Evolutionary conservation across 2,797 vertebrate species (phyloP), one percentile per base, ranked within the genome.

Genomic region (Chaetodon trifasciatus): DNA sequence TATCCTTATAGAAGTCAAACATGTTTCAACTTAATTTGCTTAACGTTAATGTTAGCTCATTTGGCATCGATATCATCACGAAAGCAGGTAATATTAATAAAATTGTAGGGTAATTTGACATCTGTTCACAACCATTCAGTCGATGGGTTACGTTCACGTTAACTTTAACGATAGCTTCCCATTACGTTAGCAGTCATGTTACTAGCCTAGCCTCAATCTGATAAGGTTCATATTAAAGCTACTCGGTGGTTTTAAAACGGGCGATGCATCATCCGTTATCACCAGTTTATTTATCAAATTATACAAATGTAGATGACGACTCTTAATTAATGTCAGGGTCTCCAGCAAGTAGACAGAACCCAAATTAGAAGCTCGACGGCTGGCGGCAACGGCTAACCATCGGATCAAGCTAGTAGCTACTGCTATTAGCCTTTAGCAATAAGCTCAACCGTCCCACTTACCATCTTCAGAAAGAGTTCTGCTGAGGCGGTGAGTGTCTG

Each of bases 381-480:
- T 76, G 75, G 70, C 76, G 74, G 28, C 28, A 32, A 84, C 67
- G 74, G 82, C 88, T 91, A 88, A 90, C 86, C 61, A 78, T 81
- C 66, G 82, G 42, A 66, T 70, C 63, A 86, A 91, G 93, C 93
- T 94, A 94, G 79, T 80, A 71, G 83, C 76, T 80, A 79, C 35
- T 70, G 28, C 52, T 15, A 52, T 62, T 89, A 87, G 84, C 85
- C n/a, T 9, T 86, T 91, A 93, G 91, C 90, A 32, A 28, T 16
- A 64, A 50, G 71, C 79, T 85, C 76, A 65, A 23, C 47, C 53
- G 39, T 58, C n/a, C n/a, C 50, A 90, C 94, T 94, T 87, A 95
- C 94, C 94, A 95, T 95, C 80, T 94, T 94, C 77, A 78, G 76
- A 78, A 79, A 40, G 65, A 79, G 72, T 78, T 81, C 81, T 88